A percentile compares a stretch with the other conserved stretches of the same genome.
Conservation (phyloP, 2,888 invertebrate genomes). For the Ganaspis brasiliensis region DNA sequence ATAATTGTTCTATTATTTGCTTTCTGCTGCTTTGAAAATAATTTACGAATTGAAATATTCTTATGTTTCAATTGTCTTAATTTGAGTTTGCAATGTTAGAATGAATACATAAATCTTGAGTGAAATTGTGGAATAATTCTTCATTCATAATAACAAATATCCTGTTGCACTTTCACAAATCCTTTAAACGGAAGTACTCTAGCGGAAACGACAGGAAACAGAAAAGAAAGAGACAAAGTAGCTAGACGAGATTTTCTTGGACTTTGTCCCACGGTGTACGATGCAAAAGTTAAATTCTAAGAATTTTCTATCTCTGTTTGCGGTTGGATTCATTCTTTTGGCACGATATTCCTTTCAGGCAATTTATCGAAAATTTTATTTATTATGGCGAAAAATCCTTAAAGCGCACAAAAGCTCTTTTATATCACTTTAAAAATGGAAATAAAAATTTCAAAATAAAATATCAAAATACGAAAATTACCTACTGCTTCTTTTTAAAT, state of each 20-base stretch:
- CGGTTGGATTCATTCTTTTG: constrained; percentile 21
- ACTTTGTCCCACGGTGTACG: constrained; percentile 9
- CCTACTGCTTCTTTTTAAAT: no score
- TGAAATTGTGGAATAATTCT: background rate
- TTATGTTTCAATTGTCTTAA: background rate
- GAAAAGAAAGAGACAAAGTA: constrained; percentile 20
- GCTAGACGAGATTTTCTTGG: constrained; percentile 9
- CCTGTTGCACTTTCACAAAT: constrained; percentile 4
- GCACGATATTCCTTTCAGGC: constrained; percentile 13
- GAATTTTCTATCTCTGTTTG: constrained; percentile 26
- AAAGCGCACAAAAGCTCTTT: background rate
- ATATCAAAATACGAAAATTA: background rate
- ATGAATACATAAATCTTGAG: background rate
- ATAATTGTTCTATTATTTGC: no score
- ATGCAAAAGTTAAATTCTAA: background rate
- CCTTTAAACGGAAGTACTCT: background rate
- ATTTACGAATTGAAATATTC: background rate
- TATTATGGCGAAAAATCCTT: background rate
- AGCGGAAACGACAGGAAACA: background rate
- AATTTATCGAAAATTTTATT: constrained; percentile 16
- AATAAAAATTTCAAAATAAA: background rate
- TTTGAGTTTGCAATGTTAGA: background rate
- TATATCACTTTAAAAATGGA: background rate
- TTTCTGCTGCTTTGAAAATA: no score
- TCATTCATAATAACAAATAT: background rate